A percentile compares a stretch with the other conserved stretches of the same genome.
phyloP scores from a whole-genome alignment of 2,888 invertebrate genomes.

The Philaethria dido region DNA sequence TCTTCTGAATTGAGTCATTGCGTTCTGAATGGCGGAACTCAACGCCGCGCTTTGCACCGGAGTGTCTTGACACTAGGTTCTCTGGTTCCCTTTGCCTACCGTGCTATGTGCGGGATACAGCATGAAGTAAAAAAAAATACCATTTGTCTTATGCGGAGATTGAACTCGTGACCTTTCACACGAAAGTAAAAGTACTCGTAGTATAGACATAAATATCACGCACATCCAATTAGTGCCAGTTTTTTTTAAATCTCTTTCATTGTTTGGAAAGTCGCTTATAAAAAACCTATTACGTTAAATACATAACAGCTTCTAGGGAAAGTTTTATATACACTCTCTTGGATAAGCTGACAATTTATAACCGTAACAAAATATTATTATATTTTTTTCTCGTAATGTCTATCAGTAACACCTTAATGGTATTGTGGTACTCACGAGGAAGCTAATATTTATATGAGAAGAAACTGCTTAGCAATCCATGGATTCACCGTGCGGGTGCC shows the following conservation, averaged over 20 bases:
- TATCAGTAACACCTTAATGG: background rate
- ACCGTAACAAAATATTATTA: slow-evolving; percentile 2
- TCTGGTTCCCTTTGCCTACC: no score
- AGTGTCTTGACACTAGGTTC: no score
- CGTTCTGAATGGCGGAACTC: no score
- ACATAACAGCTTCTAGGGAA: slow-evolving; percentile 8
- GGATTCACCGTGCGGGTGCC: no score
- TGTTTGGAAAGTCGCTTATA: slow-evolving; percentile 9
- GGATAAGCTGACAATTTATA: background rate
- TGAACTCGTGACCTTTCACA: background rate
- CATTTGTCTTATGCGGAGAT: no score
- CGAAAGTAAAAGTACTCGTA: background rate
- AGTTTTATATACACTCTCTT: slow-evolving; percentile 1
- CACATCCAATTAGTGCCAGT: background rate
- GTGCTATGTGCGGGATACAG: no score
- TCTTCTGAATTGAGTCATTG: no score
- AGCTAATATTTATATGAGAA: no score
- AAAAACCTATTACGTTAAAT: background rate
- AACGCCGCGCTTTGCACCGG: no score
- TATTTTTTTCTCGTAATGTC: slow-evolving; percentile 8
- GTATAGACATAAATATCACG: background rate
- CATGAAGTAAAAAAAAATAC: no score
- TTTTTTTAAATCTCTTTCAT: background rate
- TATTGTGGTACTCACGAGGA: background rate
- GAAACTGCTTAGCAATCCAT: no score